These are phyloP conservation scores for Triplophysa dalaica DNA, from an alignment of 2,113 vertebrate genomes.

Conservation along the genomic window DNA sequence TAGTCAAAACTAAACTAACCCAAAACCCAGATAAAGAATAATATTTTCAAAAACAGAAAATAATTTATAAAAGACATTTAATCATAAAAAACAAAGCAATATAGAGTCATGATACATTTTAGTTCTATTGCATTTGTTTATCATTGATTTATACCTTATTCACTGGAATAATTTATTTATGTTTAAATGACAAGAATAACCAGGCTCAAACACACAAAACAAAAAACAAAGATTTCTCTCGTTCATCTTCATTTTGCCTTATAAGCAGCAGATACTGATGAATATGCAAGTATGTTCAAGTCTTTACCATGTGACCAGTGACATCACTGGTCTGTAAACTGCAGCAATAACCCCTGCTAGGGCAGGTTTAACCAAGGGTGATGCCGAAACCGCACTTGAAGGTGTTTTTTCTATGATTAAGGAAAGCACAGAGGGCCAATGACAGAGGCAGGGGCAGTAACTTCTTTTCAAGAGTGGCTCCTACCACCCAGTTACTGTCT, in stretches of 20 bases:
- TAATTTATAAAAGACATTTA: slow-evolving; percentile 5
- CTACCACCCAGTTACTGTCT: slow-evolving; percentile 88
- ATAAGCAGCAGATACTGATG: neutral
- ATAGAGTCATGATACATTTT: neutral
- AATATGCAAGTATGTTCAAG: neutral
- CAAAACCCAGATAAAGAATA: slow-evolving; percentile 26
- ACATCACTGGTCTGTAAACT: neutral
- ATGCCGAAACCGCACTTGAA: slow-evolving; percentile 88
- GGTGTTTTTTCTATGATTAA: slow-evolving; percentile 88
- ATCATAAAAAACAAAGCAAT: neutral
- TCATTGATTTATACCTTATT: neutral
- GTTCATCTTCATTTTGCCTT: neutral
- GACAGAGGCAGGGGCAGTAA: slow-evolving; percentile 83
- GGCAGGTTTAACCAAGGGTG: slow-evolving; percentile 78
- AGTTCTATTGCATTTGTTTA: slow-evolving; percentile 13
- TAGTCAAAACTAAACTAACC: slow-evolving; percentile 34
- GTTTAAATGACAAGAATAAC: neutral
- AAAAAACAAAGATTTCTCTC: neutral
- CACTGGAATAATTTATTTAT: neutral
- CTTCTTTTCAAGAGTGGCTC: slow-evolving; percentile 86
- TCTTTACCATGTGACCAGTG: neutral
- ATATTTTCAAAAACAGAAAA: neutral
- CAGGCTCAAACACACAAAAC: neutral
- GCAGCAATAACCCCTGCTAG: neutral
- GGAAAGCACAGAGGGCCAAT: slow-evolving; percentile 83